Base-by-base conservation (phyloP, 2,113 vertebrate genomes). In the Ictidomys tridecemlineatus region DNA sequence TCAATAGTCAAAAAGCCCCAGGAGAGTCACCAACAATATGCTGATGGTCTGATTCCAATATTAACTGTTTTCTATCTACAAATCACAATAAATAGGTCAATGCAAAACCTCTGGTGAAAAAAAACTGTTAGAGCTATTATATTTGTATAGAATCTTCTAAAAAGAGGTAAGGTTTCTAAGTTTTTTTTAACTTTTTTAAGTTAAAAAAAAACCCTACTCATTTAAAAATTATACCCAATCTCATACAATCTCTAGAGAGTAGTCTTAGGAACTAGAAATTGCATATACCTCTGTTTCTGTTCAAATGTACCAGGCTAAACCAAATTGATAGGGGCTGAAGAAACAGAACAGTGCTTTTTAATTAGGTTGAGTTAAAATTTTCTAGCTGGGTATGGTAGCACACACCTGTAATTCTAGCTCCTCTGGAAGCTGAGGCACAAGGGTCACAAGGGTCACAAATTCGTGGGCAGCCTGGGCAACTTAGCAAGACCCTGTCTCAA, bases 51-150 rank as follows among this genome's bases (percentile, higher is more conserved):
- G 73, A 93, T 92, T 92, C 79, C 88, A 45, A 20, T 74, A 94
- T 87, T 93, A 96, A 85, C 80, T 72, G 51, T 80, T 93, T 96
- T 95, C 90, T 97, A 63, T 70, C 90, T 97, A 93, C 76, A 96
- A 97, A 96, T 92, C 76, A 97, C 37, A 95, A 96, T 45, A 58
- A 48, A 80, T 11, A 94, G 61, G 30, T 42, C 74, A 87, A 96
- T 61, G n/a, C 16, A 96, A 96, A 94, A 65, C 48, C 84, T 93
- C 63, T 77, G 32, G 83, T 86, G 84, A 94, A 53, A 63, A 78
- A 88, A 93, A 97, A 80, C 86, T 94, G 73, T 86, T 82, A 93
- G 0, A 91, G 87, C 51, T 78, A 26, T 73, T 94, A 61, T 85
- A 82, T 90, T 95, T 95, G 67, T 58, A 69, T 94, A 85, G 90